Conservation (phyloP, 2,797 vertebrate species). For the Alcedo quadribrachys region DNA sequence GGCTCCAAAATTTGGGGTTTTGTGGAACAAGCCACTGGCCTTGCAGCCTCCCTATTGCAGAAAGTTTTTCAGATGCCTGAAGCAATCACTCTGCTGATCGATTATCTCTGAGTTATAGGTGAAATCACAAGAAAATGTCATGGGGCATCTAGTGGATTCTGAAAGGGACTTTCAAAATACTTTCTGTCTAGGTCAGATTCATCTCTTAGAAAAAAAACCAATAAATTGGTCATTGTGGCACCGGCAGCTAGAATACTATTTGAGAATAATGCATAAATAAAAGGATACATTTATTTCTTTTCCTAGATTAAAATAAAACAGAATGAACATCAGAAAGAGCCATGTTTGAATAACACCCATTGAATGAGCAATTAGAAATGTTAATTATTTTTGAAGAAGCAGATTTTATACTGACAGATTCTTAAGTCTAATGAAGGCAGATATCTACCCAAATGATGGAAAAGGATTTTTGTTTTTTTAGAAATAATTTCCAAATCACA, state of each 20-base stretch:
- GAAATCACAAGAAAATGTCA: background rate
- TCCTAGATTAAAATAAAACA: background rate
- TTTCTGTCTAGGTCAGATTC: background rate
- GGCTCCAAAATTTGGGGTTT: background rate
- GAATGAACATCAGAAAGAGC: accelerated
- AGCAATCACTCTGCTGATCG: background rate
- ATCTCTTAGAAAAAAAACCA: background rate
- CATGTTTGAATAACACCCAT: background rate
- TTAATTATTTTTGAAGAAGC: background rate
- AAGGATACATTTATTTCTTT: background rate
- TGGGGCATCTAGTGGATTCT: background rate
- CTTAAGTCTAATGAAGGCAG: background rate
- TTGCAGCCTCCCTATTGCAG: background rate
- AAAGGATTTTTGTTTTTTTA: background rate
- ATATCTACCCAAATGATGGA: background rate
- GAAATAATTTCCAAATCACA: background rate
- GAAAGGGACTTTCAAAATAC: background rate
- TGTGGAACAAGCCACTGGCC: background rate
- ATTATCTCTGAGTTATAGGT: background rate
- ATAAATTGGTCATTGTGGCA: background rate
- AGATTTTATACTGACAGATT: background rate
- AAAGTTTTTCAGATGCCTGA: background rate
- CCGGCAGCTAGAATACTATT: background rate
- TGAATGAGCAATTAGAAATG: background rate
- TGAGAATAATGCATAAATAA: background rate